phyloP scores from a whole-genome alignment of 2,797 vertebrate genomes.

The Hypotaenidia okinawae region DNA sequence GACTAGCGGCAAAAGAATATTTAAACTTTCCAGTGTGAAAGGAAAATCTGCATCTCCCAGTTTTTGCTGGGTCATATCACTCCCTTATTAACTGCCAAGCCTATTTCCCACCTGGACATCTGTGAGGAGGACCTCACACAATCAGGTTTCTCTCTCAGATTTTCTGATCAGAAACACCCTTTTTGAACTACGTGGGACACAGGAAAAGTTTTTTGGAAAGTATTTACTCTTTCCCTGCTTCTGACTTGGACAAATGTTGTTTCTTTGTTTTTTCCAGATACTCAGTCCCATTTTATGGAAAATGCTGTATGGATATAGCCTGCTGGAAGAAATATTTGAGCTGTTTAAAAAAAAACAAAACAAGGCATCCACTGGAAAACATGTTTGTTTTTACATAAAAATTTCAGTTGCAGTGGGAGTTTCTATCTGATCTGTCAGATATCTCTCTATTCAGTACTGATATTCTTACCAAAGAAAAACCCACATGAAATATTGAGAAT shows the following conservation, averaged over 20 bases:
- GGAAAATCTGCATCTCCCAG: neutral
- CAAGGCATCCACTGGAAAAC: neutral
- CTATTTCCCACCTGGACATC: constrained; percentile 34
- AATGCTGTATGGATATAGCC: neutral
- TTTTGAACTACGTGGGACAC: neutral
- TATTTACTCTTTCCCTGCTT: constrained; percentile 15
- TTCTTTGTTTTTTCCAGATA: neutral
- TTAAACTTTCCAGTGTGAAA: neutral
- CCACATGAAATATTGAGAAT: neutral
- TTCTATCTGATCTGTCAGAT: neutral
- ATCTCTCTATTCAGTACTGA: neutral
- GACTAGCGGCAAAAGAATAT: neutral
- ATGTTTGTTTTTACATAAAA: neutral
- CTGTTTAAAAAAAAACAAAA: neutral
- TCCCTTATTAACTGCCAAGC: neutral
- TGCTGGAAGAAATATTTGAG: neutral
- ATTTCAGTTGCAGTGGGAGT: neutral
- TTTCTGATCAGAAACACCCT: neutral
- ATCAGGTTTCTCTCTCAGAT: neutral
- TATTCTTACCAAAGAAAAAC: neutral
- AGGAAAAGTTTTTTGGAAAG: neutral
- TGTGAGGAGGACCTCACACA: constrained; percentile 46
- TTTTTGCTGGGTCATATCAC: neutral
- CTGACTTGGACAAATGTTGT: neutral
- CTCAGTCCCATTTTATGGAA: neutral